A percentile compares a stretch with the other conserved stretches of the same genome.
These are phyloP conservation scores for Ophthalmolycus amberensis DNA, from an alignment of 2,113 vertebrate genomes.

Conservation along the genomic window DNA sequence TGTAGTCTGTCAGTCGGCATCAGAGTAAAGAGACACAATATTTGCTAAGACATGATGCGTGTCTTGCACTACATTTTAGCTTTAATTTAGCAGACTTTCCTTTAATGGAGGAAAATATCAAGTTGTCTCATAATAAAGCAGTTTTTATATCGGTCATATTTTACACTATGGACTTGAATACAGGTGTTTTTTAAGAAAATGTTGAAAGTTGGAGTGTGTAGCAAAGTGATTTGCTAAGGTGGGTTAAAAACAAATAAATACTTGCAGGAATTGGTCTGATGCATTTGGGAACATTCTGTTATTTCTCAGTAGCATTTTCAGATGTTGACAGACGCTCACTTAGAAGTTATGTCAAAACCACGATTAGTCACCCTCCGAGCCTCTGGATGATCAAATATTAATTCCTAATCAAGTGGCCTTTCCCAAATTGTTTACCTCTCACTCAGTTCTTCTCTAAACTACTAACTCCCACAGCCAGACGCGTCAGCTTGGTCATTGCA, in stretches of 20 bases:
- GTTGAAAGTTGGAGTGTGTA: background rate
- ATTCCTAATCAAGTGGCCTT: background rate
- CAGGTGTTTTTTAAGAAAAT: background rate
- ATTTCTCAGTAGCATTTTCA: background rate
- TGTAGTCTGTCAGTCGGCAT: slow-evolving; percentile 28
- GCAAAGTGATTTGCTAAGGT: background rate
- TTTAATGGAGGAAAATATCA: background rate
- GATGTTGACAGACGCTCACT: background rate
- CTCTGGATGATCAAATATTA: background rate
- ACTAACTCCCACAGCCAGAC: slow-evolving; percentile 7
- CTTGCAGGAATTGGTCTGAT: background rate
- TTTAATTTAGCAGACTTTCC: background rate
- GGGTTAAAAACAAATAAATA: background rate
- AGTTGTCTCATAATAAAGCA: background rate
- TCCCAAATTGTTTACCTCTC: slow-evolving; percentile 36
- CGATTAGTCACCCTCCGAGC: background rate
- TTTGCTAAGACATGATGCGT: background rate
- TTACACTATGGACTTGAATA: background rate
- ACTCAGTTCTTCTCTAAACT: slow-evolving; percentile 39
- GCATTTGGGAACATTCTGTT: background rate
- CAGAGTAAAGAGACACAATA: slow-evolving; percentile 12
- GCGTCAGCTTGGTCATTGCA: background rate
- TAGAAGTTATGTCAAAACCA: background rate
- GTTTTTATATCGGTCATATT: background rate
- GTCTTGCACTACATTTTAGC: background rate